Evolutionary conservation across 1,140 invertebrate genomes (phyloP), one percentile per base, ranked within the genome.

Genomic region (Drosophila gunungcola): DNA sequence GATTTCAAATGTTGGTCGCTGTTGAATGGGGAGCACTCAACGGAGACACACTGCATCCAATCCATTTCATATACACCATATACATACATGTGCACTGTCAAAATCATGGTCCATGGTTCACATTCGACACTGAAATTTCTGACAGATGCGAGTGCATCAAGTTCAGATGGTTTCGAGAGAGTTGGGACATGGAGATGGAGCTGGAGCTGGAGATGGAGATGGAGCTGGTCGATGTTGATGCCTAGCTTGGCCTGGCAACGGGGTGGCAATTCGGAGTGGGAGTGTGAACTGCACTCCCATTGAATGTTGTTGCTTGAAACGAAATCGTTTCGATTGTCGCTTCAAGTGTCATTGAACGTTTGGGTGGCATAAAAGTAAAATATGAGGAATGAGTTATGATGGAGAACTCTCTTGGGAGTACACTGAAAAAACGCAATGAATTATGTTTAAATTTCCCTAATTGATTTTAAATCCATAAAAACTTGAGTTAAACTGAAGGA

Each of bases 141-240:
- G 83, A 88, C 83, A 88, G 72, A 76, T 80, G 83, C 72, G 80
- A 88, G 84, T 89, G 79, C 83, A 88, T 83, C 75, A 73, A 67
- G 73, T 82, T 76, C 75, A 67, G 60, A 63, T 60, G 57, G 36
- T 38, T 32, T 25, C 38, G 53, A 62, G 56, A 21, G 53, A 32
- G 38, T 52, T 27, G n/a, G 49, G 9, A 1, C n/a, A 10, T 4
- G 48, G 48, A 10, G 48, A 49, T 3, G 29, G 48, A 13, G 7
- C 1, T 49, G 46, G 34, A 38, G 36, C 6, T 25, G 43, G 16
- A 45, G 4, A 11, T 45, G 43, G 25, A 48, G 45, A 6, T 48
- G 45, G 36, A 38, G 9, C 36, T 38, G 36, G 36, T 11, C 5
- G 29, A 32, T 32, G 29, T 32, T 1, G 29, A 32, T 32, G 29